phyloP scores from a whole-genome alignment of 2,888 invertebrate species.

The Leptodirus hochenwartii region DNA sequence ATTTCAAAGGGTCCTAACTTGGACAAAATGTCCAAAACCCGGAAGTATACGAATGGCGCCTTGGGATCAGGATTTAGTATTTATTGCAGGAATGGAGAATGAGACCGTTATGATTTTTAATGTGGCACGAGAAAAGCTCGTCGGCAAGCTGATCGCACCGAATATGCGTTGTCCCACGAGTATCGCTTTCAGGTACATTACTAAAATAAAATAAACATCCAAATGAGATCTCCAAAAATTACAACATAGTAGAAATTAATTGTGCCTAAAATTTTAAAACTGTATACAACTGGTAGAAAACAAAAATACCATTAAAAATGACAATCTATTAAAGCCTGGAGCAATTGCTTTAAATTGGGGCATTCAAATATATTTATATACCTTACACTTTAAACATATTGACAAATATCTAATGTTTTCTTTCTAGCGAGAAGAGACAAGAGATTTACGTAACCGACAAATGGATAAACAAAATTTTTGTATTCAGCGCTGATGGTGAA shows the following conservation, averaged over 20 bases:
- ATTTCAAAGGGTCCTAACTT: slow-evolving; percentile 34
- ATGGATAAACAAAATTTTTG: slow-evolving; percentile 50
- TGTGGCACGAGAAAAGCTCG: slow-evolving; percentile 25
- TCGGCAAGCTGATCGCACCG: slow-evolving; percentile 31
- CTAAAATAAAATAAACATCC: too few species aligned
- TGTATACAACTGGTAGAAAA: too few species aligned
- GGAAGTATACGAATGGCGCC: slow-evolving; percentile 47
- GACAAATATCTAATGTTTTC: too few species aligned
- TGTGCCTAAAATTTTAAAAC: too few species aligned
- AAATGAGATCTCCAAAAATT: too few species aligned
- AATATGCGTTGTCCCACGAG: slow-evolving; percentile 44
- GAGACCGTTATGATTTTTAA: slow-evolving; percentile 20
- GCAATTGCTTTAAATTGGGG: too few species aligned
- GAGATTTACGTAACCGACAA: slow-evolving; percentile 46
- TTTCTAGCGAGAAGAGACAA: slow-evolving; percentile 30
- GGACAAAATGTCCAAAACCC: slow-evolving; percentile 42
- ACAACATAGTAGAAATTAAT: too few species aligned
- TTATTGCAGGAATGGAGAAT: slow-evolving; percentile 39
- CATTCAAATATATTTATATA: too few species aligned
- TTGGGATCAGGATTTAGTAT: slow-evolving; percentile 42
- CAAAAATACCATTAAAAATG: too few species aligned
- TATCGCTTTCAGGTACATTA: too few species aligned
- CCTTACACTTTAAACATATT: too few species aligned
- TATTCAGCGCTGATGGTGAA: slow-evolving; percentile 43
- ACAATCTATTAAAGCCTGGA: too few species aligned